Conservation (phyloP, 2,113 vertebrate genomes). For the Oxygymnocypris stewartii region DNA sequence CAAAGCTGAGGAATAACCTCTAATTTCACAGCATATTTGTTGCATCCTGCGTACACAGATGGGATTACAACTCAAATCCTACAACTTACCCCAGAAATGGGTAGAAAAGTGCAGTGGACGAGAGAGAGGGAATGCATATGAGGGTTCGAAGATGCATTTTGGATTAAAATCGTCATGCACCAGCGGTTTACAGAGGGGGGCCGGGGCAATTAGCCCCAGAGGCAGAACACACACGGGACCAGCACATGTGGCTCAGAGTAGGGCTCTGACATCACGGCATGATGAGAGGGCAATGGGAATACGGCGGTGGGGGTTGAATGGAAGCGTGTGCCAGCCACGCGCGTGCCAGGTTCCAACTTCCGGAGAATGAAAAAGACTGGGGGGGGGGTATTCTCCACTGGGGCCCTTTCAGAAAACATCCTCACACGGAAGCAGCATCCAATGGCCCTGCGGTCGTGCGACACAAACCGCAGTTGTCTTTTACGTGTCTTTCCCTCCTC, state of each 20-base stretch:
- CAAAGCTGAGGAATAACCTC: slow-evolving; percentile 70
- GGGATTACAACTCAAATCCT: slow-evolving; percentile 78
- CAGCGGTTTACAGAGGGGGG: slow-evolving; percentile 67
- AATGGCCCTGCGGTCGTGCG: slow-evolving; percentile 66
- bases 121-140: slow-evolving; percentile 51
- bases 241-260: slow-evolving; percentile 85
- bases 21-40: slow-evolving; percentile 80
- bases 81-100: slow-evolving; percentile 59
- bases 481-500: slow-evolving; percentile 51
- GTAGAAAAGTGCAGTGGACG: background rate
- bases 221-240: slow-evolving; percentile 80
- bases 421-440: slow-evolving; percentile 71
- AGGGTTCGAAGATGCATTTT: slow-evolving; percentile 47
- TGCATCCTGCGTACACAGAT: slow-evolving; percentile 69
- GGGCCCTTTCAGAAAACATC: slow-evolving; percentile 79
- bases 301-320: slow-evolving; percentile 72
- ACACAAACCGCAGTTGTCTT: slow-evolving; percentile 74
- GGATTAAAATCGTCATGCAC: slow-evolving; percentile 41
- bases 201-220: slow-evolving; percentile 90
- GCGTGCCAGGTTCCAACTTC: slow-evolving; percentile 79
- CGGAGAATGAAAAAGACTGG: slow-evolving; percentile 10
- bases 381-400: slow-evolving; percentile 17
- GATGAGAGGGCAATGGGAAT: slow-evolving; percentile 82
- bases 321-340: slow-evolving; percentile 76
- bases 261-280: slow-evolving; percentile 85